These are phyloP conservation scores for Paracyclopina nana DNA, from an alignment of 1,140 invertebrate genomes.

Conservation along the genomic window DNA sequence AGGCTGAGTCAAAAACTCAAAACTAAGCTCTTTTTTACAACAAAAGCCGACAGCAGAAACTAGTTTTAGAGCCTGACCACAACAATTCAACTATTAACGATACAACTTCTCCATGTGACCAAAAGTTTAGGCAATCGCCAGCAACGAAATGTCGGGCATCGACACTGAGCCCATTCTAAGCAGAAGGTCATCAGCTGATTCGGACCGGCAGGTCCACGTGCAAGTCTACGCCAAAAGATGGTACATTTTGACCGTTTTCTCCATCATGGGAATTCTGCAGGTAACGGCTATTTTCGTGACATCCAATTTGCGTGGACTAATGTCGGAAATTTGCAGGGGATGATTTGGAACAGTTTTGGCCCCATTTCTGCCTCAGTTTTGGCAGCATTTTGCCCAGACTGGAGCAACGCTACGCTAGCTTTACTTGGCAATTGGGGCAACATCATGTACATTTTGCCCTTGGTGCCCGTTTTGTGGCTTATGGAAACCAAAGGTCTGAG, in stretches of 20 bases:
- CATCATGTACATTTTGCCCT: slow-evolving; percentile 29
- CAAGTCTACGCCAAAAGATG: not conserved
- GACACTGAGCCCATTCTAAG: too few relatives aligned
- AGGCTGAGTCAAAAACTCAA: too few relatives aligned
- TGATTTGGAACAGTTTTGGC: slow-evolving; percentile 34
- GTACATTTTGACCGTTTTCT: not conserved
- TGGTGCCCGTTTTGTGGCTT: slow-evolving; percentile 28
- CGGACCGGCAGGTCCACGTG: not conserved
- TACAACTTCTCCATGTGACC: too few relatives aligned
- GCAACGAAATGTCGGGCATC: too few relatives aligned
- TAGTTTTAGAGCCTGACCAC: too few relatives aligned
- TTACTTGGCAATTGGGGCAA: slow-evolving; percentile 32
- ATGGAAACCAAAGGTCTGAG: slow-evolving; percentile 23
- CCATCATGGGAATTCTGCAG: not conserved
- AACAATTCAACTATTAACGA: too few relatives aligned
- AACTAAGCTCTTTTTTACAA: too few relatives aligned
- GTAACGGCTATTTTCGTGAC: too few relatives aligned
- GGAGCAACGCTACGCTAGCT: slow-evolving; percentile 28
- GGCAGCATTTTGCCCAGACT: slow-evolving; percentile 26
- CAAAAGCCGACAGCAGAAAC: too few relatives aligned
- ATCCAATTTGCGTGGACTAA: too few relatives aligned
- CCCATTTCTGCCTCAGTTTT: slow-evolving; percentile 30
- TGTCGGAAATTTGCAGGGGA: not conserved
- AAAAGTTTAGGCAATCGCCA: too few relatives aligned
- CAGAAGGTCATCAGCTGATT: too few relatives aligned